Evolutionary conservation across 2,888 invertebrate species (phyloP), one percentile per base, ranked within the genome.

Genomic region (Pollenia amentaria): DNA sequence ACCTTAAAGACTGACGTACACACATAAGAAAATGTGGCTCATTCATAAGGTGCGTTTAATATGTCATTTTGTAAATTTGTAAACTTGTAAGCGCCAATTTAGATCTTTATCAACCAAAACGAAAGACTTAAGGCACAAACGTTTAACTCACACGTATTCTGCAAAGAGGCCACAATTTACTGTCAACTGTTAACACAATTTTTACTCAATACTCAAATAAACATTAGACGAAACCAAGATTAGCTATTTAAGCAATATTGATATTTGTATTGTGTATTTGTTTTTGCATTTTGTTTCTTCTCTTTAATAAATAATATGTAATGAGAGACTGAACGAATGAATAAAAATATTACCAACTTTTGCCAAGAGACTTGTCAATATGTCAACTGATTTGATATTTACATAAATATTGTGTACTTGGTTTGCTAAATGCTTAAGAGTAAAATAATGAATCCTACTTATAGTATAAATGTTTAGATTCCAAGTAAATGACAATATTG

Each of bases 121-220:
- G 29, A 57, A 72, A 72, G 55, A 46, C 44, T 57, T 72, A 46
- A 44, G n/a, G 7, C 46, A 57, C 29, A 46, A 14, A 72, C 55
- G 18, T 18, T 70, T 55, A 14, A 60, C 73, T 29, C 29, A 29
- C 21, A 57, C 12, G 60, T 48, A 38, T 38, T 38, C 18, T 42
- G 51, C 51, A 10, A 46, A 75, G 51, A 64, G 75, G 64, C n/a
- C 64, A 76, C 62, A 64, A 40, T 42, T 76, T n/a, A 53, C n/a
- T 76, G 75, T 16, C 42, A 64, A 62, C 40, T 75, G 62, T 75
- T 75, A 51, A 62, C 75, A 75, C 62, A 75, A 40, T 62, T 64
- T 64, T 53, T 55, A 44, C 42, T 40, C 10, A 75, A 70, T 44
- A 57, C 16, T 14, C 53, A 69, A 51, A 57, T n/a, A 72, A 64